Base-by-base conservation (phyloP, 2,888 invertebrate genomes). In the Therioaphis trifolii region DNA sequence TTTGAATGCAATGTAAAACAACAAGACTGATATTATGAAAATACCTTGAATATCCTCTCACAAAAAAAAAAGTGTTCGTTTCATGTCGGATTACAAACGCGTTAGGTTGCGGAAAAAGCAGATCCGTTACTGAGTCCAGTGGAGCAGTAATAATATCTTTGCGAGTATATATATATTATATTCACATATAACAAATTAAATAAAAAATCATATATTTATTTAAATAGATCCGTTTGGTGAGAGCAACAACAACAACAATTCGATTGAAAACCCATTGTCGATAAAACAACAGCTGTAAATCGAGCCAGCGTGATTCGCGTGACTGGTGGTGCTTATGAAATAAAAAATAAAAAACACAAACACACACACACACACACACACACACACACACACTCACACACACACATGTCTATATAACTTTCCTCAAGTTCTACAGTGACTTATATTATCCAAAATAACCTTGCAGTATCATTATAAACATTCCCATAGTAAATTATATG, bases 231-330 rank as follows among this genome's bases (percentile, higher is more conserved):
- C 15, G 21, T 43, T 71, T 27, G 3, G 24, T 29, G n/a, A 35
- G 4, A 11, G 15, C 4, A 61, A 61, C 35, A 77, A 71, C 29
- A 46, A 40, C 2, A 46, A 18, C 11, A 14, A 7, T 27, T 55
- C 46, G 55, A 71, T 80, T 35, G 21, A 29, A 61, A 71, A 80
- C 18, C 21, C 18, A 46, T 61, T 46, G 4, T 14, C n/a, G 14
- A 46, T 46, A 71, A 29, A 71, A 46, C 27, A 43, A 49, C 15
- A 9, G 46, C 52, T 5, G 12, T 35, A 7, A 5, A n/a, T 0
- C 35, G n/a, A 3, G 40, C 2, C 14, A 27, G 14, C 11, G 49
- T 21, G 21, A 49, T 77, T 66, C 21, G 15, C 29, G 29, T 35
- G 35, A 77, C 46, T 18, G 63, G 0, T n/a, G 63, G n/a, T 4